Evolutionary conservation across 2,113 vertebrate species (phyloP), one percentile per base, ranked within the genome.

Genomic region (Triplophysa dalaica): DNA sequence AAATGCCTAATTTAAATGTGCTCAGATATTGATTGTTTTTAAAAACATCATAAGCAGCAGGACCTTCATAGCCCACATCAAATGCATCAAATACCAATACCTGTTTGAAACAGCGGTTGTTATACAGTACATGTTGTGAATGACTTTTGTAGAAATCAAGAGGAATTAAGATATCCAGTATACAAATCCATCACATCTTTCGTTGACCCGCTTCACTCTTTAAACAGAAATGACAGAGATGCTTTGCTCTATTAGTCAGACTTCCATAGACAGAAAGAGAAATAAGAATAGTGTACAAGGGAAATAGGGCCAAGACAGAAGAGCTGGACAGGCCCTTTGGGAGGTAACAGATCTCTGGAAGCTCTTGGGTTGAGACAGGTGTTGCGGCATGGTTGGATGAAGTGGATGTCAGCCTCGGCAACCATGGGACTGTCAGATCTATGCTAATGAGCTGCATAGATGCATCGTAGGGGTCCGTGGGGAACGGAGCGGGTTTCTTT

Each of bases 401-500:
- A 77, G 45, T 65, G 61, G 17, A 77, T 77, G 74, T 64, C 74
- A 77, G 62, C 61, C 48, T 54, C 45, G 11, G 61, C 60, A 77
- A 54, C 78, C 52, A 50, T 19, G 43, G 43, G 41, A 79, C 78
- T 79, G 68, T 79, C 78, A 72, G 58, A 22, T 19, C 68, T 72
- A 79, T 79, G 78, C 78, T 79, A 79, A 79, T 79, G 78, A 72
- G 68, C 9, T 10, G 8, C 78, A 63, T 62, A 79, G 45, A 79
- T 79, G 58, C 78, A 64, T 70, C 56, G 61, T 74, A 70, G 29
- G 69, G 65, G 50, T 80, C 78, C 48, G 11, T 73, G 43, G 69
- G 70, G 78, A 80, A 11, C 50, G 14, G 33, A 72, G 69, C 50
- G 61, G 65, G 78, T 77, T 65, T 52, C 74, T 77, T 77, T 77